Evolutionary conservation across 2,797 vertebrate genomes (phyloP), one percentile per base, ranked within the genome.

Genomic region (Onychomys arenicola): DNA sequence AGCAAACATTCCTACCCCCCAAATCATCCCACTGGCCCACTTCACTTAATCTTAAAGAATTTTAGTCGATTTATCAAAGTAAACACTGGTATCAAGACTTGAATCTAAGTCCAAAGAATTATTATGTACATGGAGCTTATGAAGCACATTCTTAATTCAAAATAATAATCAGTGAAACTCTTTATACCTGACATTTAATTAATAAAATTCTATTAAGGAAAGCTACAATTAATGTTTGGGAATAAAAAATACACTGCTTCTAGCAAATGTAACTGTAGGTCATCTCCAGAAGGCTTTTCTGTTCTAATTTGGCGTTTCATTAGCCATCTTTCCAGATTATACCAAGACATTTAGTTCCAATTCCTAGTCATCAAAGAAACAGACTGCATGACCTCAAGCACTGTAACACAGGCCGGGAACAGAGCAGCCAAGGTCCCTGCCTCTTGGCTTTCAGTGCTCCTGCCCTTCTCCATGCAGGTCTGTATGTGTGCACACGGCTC

Each of bases 181-280:
- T 43, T 83, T 52, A 71, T 14, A n/a, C 61, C 46, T 90, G 14
- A 90, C 55, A 81, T 49, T 23, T 19, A 57, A 65, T 87, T 76
- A 94, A 14, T 61, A 89, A 95, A 94, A 81, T 65, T 73, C 27
- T 73, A 61, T 75, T 89, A 85, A 75, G 59, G 52, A 69, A 92
- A 76, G 49, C 34, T 59, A 89, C 21, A 78, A 63, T 27, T 57
- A 93, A 80, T 46, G 49, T 6, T 83, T 55, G 32, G 57, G 5
- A 93, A 95, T 84, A 59, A 88, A 86, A 43, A 96, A 88, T 29
- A 61, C 3, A 11, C 34, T 37, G 7, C 5, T 88, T 73, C 71
- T 32, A 73, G 43, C 83, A 90, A 92, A 88, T 69, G 13, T 17
- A 90, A 71, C 25, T 86, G 61, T 49, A 77, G 27, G 46, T 40